Percentiles rank a stretch among this genome's conserved stretches.
Evolutionary conservation across 2,888 invertebrate species (phyloP).

Genomic region (Ormyrus nitidulus): DNA sequence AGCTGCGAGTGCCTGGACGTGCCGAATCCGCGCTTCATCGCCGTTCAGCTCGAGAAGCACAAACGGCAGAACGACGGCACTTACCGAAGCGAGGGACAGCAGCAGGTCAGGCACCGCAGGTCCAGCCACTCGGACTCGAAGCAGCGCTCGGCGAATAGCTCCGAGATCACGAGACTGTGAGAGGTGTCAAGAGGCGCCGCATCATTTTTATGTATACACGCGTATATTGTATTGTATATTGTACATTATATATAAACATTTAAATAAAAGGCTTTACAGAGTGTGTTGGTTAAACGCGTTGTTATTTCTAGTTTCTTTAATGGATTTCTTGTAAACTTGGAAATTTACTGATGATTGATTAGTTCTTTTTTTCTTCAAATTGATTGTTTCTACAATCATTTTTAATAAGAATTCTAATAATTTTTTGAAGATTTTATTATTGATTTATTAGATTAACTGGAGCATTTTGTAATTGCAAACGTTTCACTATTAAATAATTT

Average conservation of each 20-base stretch:
- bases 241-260: conserved; percentile 32
- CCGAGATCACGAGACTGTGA: conserved; percentile 69
- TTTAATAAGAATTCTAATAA: no score
- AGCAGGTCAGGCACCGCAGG: conserved; percentile 68
- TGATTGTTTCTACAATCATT: no score
- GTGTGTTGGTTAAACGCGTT: conserved; percentile 1
- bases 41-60: conserved; percentile 70
- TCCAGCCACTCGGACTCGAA: conserved; percentile 71
- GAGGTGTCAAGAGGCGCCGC: conserved; percentile 28
- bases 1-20: conserved; percentile 84
- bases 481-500: no score
- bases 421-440: no score
- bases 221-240: conserved; percentile 27
- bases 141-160: conserved; percentile 71
- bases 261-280: conserved; percentile 41
- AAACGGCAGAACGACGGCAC: conserved; percentile 63
- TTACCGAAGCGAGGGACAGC: conserved; percentile 56
- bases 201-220: conserved; percentile 17
- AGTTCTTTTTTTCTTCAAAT: no score
- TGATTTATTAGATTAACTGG: no score
- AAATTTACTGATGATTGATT: no score
- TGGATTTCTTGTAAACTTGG: no score
- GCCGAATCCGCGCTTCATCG: conserved; percentile 62
- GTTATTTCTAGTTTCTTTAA: no score
- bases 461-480: no score